Evolutionary conservation across 1,140 invertebrate genomes (phyloP).

Genomic region (Cyrtorhinus lividipennis): DNA sequence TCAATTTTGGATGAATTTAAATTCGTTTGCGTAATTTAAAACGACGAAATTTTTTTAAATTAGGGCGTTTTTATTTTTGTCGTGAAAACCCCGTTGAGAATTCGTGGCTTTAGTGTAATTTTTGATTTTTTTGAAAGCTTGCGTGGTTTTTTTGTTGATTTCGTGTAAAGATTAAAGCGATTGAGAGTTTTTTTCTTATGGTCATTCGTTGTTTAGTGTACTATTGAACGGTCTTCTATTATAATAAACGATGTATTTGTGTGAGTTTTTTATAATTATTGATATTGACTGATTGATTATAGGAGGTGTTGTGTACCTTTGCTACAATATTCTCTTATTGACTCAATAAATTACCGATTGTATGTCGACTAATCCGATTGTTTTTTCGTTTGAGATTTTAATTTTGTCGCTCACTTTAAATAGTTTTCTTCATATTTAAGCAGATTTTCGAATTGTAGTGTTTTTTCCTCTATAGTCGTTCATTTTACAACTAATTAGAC

Average conservation of each 20-base stretch:
- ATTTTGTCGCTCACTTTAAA: background rate
- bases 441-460: too few relatives aligned
- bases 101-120: too few relatives aligned
- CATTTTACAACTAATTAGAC: constrained; percentile 5
- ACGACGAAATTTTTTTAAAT: too few relatives aligned
- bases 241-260: constrained; percentile 15
- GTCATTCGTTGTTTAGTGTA: constrained; percentile 1
- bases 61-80: background rate
- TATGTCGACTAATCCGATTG: too few relatives aligned
- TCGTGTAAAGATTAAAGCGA: too few relatives aligned
- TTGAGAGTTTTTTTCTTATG: constrained; percentile 9
- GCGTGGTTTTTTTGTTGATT: constrained; percentile 5
- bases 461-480: background rate
- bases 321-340: background rate
- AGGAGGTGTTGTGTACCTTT: constrained; percentile 9
- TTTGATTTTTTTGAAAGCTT: background rate
- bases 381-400: too few relatives aligned
- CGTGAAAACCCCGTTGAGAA: too few relatives aligned
- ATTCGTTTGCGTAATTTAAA: too few relatives aligned
- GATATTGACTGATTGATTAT: constrained; percentile 19
- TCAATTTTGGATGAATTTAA: too few relatives aligned
- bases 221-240: constrained; percentile 16
- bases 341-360: too few relatives aligned
- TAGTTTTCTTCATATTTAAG: too few relatives aligned
- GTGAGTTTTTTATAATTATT: constrained; percentile 20